These are phyloP conservation scores for Cardiocondyla obscurior DNA, from an alignment of 1,140 invertebrate species.

Conservation along the genomic window DNA sequence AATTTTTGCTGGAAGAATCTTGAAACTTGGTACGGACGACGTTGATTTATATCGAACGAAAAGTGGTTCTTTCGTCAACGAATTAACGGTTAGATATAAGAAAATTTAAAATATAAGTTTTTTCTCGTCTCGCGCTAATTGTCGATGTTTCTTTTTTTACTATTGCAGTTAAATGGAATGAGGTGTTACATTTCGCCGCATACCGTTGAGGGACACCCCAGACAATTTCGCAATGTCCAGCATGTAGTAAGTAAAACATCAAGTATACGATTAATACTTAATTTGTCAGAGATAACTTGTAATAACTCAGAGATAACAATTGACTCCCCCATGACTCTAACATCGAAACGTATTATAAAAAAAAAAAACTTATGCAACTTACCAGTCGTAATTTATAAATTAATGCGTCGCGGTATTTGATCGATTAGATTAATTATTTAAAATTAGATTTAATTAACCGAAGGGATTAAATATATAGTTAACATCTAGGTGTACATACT, in stretches of 20 bases:
- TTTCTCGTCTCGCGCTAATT: background rate
- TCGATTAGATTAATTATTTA: no score
- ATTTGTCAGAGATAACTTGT: background rate
- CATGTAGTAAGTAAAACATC: constrained; percentile 29
- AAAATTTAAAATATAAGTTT: background rate
- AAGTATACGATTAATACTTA: background rate
- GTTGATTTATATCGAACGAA: constrained; percentile 36
- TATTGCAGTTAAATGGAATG: constrained; percentile 44
- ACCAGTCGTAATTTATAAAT: no score
- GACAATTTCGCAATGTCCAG: constrained; percentile 5
- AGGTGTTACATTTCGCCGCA: background rate
- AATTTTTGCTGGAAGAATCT: background rate
- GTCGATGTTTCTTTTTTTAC: background rate
- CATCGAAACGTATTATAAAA: no score
- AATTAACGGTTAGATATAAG: constrained; percentile 6
- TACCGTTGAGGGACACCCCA: background rate
- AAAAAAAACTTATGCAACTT: no score
- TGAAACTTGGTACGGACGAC: constrained; percentile 43
- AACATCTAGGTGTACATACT: no score
- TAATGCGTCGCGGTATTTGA: no score
- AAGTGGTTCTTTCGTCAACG: background rate
- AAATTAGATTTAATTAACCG: no score
- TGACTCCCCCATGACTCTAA: no score
- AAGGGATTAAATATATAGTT: no score
- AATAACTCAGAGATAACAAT: no score